Conservation (phyloP, 2,113 vertebrate genomes). For the Sisor rabdophorus region DNA sequence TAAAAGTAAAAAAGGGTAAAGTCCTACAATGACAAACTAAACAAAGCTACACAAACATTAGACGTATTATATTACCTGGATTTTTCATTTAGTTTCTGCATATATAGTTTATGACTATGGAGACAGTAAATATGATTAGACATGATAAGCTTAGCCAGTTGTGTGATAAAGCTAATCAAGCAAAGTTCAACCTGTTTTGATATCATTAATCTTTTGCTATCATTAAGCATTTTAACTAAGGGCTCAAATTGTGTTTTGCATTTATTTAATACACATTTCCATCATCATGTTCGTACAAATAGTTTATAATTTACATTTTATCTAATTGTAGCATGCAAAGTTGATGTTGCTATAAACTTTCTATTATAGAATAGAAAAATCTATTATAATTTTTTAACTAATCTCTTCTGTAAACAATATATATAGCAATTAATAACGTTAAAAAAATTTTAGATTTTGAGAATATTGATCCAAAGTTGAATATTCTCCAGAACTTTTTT, state of each 20-base stretch:
- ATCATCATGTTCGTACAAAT: not conserved
- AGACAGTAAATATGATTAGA: conserved; percentile 4
- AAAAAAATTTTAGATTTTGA: not conserved
- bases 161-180: conserved; percentile 1
- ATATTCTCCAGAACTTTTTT: not conserved
- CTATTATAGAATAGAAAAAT: no score
- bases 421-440: not conserved
- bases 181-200: not conserved
- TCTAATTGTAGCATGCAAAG: not conserved
- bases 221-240: not conserved
- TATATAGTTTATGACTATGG: conserved; percentile 16
- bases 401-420: no score
- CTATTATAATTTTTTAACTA: no score
- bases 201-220: not conserved
- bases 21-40: conserved; percentile 1
- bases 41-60: conserved; percentile 14
- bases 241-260: not conserved
- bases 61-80: not conserved
- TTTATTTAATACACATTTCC: not conserved
- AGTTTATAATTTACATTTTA: not conserved
- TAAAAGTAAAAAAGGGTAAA: not conserved
- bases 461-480: not conserved
- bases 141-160: conserved; percentile 14
- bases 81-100: conserved; percentile 19
- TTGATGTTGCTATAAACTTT: no score